These are phyloP conservation scores for Periophthalmus magnuspinnatus DNA, from an alignment of 2,797 vertebrate genomes.

Conservation along the genomic window DNA sequence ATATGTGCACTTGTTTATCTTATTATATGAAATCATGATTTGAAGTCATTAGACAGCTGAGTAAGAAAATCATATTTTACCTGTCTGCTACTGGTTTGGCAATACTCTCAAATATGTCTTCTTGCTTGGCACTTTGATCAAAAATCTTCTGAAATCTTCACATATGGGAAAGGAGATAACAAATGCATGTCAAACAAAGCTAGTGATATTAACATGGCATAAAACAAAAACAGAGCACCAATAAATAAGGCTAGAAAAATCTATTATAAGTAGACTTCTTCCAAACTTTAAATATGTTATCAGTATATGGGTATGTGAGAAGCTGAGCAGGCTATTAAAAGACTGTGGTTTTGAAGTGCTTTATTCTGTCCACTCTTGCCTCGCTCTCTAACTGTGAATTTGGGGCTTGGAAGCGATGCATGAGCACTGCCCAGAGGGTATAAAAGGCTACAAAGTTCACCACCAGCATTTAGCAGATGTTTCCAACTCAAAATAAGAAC, in stretches of 20 bases:
- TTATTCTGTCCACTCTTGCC: conserved; percentile 61
- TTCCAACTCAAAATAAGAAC: conserved; percentile 44
- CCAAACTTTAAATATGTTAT: conserved; percentile 55
- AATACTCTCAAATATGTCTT: conserved; percentile 89
- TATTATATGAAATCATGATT: not conserved
- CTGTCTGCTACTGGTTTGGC: conserved; percentile 94
- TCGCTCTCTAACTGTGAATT: conserved; percentile 68
- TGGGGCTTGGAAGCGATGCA: conserved; percentile 64
- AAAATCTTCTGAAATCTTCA: conserved; percentile 93
- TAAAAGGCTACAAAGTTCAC: conserved; percentile 56
- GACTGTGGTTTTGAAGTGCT: conserved; percentile 64
- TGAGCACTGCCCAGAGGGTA: conserved; percentile 58
- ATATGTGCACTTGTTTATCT: not conserved
- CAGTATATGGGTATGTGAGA: conserved; percentile 67
- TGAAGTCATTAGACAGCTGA: not conserved
- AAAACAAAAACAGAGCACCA: conserved; percentile 20
- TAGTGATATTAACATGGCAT: not conserved
- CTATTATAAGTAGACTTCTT: conserved; percentile 25
- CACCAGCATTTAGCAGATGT: conserved; percentile 64
- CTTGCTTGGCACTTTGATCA: conserved; percentile 88
- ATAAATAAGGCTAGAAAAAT: conserved; percentile 32
- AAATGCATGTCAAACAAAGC: not conserved
- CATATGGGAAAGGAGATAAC: conserved; percentile 2
- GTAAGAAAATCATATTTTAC: conserved; percentile 69
- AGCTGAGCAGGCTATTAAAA: conserved; percentile 68